Conservation (phyloP, 2,888 invertebrate species). For the Acleris laterana region DNA sequence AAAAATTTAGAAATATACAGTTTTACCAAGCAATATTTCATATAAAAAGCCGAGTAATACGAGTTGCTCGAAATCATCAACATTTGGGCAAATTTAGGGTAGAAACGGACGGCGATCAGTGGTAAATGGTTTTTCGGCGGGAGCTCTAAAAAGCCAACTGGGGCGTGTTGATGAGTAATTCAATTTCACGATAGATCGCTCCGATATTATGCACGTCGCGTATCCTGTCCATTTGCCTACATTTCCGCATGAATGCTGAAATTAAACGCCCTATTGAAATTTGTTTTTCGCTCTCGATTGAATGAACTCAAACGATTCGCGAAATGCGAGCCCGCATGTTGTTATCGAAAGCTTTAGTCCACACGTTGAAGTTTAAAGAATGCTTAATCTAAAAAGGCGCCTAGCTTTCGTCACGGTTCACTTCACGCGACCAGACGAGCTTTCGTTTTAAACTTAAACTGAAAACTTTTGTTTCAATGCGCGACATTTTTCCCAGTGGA, state of each 20-base stretch:
- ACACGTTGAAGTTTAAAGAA: constrained; percentile 17
- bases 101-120: neutral
- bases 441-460: constrained; percentile 20
- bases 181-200: constrained; percentile 4
- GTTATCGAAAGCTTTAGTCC: constrained; percentile 12
- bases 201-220: constrained; percentile 1
- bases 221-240: constrained; percentile 2
- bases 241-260: neutral
- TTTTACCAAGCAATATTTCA: too few species aligned
- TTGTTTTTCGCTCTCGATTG: neutral
- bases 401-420: constrained; percentile 17
- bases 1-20: too few species aligned
- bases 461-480: constrained; percentile 28
- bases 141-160: neutral
- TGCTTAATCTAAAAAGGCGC: constrained; percentile 31
- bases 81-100: constrained; percentile 1
- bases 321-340: neutral
- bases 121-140: neutral
- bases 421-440: constrained; percentile 13
- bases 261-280: neutral
- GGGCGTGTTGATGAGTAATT: constrained; percentile 1
- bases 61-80: neutral
- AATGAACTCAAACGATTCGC: neutral
- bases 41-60: neutral
- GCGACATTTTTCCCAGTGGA: constrained; percentile 3